These are phyloP conservation scores for Anastrepha obliqua DNA, from an alignment of 1,140 invertebrate species.

Conservation along the genomic window DNA sequence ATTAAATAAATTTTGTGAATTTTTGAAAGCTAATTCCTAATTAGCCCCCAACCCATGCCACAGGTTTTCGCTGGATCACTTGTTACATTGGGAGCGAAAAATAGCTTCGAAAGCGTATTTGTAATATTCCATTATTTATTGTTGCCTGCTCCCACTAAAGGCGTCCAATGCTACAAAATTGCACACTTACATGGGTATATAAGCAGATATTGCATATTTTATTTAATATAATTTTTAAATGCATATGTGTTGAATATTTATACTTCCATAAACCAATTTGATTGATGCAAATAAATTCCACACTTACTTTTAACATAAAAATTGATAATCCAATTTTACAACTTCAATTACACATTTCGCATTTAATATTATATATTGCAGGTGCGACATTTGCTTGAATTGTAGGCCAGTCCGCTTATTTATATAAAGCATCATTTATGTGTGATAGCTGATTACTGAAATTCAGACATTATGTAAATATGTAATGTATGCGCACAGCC, in stretches of 20 bases:
- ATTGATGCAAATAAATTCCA: slow-evolving; percentile 18
- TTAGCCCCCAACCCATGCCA: too few species aligned
- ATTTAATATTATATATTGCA: slow-evolving; percentile 2
- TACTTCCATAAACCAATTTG: background rate
- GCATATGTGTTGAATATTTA: background rate
- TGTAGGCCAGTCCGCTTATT: background rate
- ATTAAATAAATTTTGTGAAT: too few species aligned
- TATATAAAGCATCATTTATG: background rate
- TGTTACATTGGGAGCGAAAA: too few species aligned
- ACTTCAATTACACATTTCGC: slow-evolving; percentile 10
- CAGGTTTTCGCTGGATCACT: too few species aligned
- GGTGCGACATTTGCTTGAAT: background rate
- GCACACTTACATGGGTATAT: too few species aligned
- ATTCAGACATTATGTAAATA: background rate
- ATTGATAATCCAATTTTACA: slow-evolving; percentile 24
- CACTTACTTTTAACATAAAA: slow-evolving; percentile 1
- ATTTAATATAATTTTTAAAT: slow-evolving; percentile 21
- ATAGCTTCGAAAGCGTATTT: too few species aligned
- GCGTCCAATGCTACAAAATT: too few species aligned
- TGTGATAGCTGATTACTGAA: background rate
- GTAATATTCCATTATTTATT: too few species aligned
- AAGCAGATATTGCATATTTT: background rate
- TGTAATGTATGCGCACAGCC: background rate
- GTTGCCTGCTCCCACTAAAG: too few species aligned
- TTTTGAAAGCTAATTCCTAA: too few species aligned